Percentiles rank a stretch among this genome's conserved stretches.
Conservation (phyloP, 2,888 invertebrate species). For the Habroteleia sp. region DNA sequence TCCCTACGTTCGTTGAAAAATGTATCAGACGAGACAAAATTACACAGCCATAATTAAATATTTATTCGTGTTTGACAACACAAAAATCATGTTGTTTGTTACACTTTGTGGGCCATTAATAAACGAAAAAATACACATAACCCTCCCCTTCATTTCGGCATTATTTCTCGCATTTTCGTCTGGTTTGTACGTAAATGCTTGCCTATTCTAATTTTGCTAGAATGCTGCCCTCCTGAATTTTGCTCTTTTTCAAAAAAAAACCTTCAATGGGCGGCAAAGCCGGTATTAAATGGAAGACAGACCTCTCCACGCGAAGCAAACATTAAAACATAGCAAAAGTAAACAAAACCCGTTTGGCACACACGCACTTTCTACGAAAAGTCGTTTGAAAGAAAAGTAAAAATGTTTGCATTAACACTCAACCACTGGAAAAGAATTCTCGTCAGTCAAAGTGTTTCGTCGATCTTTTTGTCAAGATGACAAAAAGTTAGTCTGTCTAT, state of each 20-base stretch:
- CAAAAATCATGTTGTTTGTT: not conserved
- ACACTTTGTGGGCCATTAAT: too few species aligned
- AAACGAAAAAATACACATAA: conserved; percentile 12
- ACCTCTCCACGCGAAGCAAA: too few species aligned
- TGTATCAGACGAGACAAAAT: conserved; percentile 40
- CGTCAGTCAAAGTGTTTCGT: conserved; percentile 15
- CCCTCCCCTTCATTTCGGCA: conserved; percentile 17
- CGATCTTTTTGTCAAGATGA: conserved; percentile 4
- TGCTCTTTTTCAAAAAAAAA: conserved; percentile 1
- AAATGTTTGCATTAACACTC: conserved; percentile 5
- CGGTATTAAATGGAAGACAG: not conserved
- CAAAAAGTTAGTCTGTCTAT: conserved; percentile 29
- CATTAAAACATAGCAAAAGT: too few species aligned
- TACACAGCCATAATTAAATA: conserved; percentile 58
- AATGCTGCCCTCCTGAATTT: too few species aligned
- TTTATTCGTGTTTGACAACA: conserved; percentile 22
- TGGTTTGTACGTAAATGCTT: conserved; percentile 2
- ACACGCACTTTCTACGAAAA: not conserved
- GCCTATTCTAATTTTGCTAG: too few species aligned
- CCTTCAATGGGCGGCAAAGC: not conserved
- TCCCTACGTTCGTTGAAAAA: conserved; percentile 26
- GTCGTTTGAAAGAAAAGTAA: conserved; percentile 18
- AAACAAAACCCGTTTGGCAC: conserved; percentile 4
- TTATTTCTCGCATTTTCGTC: conserved; percentile 17
- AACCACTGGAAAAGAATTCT: not conserved